Evolutionary conservation across 2,888 invertebrate genomes (phyloP).

Genomic region (Saturnia pavonia): DNA sequence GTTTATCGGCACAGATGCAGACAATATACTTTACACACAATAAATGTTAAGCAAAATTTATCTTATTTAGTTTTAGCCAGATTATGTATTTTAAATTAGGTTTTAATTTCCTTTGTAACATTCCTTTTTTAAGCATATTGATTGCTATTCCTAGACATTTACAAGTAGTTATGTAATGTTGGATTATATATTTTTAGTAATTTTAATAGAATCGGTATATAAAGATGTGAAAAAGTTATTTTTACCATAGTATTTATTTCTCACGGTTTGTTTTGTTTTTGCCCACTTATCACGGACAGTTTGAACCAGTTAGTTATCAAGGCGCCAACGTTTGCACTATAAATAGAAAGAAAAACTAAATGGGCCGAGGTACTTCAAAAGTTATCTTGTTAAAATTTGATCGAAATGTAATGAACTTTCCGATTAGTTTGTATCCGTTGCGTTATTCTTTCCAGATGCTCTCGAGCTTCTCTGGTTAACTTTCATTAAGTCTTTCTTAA

Average conservation of each 20-base stretch:
- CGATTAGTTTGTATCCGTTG: slow-evolving; percentile 18
- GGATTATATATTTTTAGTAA: background rate
- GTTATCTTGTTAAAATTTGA: slow-evolving; percentile 18
- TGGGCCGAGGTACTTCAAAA: background rate
- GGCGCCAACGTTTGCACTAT: background rate
- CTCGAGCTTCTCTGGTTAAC: background rate
- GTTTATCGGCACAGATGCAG: background rate
- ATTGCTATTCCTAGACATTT: background rate
- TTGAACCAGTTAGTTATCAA: background rate
- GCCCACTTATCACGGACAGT: background rate
- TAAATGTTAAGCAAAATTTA: background rate
- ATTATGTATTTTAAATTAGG: too few species aligned
- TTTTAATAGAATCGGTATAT: background rate
- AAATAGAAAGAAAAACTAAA: background rate
- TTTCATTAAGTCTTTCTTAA: background rate
- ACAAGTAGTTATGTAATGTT: background rate
- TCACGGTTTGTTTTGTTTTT: background rate
- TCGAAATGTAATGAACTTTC: slow-evolving; percentile 16
- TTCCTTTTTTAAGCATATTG: background rate
- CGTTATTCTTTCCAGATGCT: slow-evolving; percentile 4
- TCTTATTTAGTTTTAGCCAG: background rate
- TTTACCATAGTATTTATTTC: background rate
- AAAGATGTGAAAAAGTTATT: background rate
- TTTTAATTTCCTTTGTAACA: too few species aligned
- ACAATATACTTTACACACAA: background rate